Conservation (phyloP, 2,797 vertebrate species). For the Falco naumanni region DNA sequence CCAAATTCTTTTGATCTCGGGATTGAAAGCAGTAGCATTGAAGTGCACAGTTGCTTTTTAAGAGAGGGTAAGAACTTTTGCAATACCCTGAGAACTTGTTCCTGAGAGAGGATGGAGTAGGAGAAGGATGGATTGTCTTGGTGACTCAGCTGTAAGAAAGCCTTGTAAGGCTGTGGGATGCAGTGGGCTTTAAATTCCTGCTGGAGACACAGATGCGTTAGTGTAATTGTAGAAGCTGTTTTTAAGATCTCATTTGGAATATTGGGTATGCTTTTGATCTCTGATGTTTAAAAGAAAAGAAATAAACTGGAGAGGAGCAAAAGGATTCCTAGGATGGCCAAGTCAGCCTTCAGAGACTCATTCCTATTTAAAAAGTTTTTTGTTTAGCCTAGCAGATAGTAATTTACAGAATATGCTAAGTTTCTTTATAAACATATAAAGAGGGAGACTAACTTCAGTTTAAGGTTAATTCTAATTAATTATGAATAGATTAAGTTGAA, state of each 20-base stretch:
- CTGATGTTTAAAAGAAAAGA: neutral
- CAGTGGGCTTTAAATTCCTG: neutral
- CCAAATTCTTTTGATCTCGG: neutral
- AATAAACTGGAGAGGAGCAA: neutral
- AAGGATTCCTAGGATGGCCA: neutral
- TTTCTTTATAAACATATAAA: neutral
- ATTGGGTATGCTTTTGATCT: neutral
- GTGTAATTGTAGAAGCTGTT: neutral
- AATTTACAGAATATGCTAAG: neutral
- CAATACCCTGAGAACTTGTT: neutral
- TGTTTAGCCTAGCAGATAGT: neutral
- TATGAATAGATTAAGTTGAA: neutral
- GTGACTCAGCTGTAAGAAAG: neutral
- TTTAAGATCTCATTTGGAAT: neutral
- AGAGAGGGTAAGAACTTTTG: neutral
- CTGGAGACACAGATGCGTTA: neutral
- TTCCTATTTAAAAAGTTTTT: neutral
- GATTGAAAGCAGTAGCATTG: neutral
- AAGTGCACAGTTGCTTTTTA: neutral
- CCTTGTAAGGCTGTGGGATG: neutral
- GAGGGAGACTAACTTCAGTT: neutral
- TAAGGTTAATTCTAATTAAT: neutral
- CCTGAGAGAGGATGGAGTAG: neutral
- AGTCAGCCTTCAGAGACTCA: neutral
- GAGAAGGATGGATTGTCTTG: neutral